Percentiles rank a stretch among this genome's conserved stretches.
Evolutionary conservation across 2,113 vertebrate species (phyloP).

Genomic region (Erpornis zantholeuca): DNA sequence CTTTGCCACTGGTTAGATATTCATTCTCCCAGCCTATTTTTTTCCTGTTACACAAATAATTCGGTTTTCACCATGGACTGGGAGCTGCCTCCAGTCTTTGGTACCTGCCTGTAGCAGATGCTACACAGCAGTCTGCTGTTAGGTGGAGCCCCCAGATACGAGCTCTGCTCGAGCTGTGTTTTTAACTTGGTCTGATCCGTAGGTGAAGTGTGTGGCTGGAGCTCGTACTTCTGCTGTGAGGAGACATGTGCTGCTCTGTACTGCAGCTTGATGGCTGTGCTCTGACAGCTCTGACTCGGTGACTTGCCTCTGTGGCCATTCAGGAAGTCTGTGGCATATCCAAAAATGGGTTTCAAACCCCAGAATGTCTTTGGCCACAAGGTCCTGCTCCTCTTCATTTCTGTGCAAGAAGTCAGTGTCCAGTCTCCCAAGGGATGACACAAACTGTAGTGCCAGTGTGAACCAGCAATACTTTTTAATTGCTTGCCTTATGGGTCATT

Average conservation of each 20-base stretch:
- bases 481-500: background rate
- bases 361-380: background rate
- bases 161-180: fast-evolving
- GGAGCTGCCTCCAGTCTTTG: background rate
- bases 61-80: background rate
- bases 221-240: background rate
- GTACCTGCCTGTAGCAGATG: background rate
- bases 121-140: background rate
- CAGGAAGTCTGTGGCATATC: background rate
- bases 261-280: background rate
- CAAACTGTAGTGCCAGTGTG: background rate
- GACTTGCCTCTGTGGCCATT: background rate
- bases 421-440: fast-evolving
- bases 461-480: background rate
- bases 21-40: background rate
- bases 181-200: background rate
- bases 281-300: background rate
- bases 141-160: background rate
- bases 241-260: background rate
- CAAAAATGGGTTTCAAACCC: background rate
- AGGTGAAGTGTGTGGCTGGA: background rate
- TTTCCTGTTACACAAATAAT: background rate
- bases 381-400: background rate
- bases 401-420: background rate
- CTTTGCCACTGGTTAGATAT: background rate